These are phyloP conservation scores for Crypturellus undulatus DNA, from an alignment of 2,113 vertebrate genomes.

Conservation along the genomic window DNA sequence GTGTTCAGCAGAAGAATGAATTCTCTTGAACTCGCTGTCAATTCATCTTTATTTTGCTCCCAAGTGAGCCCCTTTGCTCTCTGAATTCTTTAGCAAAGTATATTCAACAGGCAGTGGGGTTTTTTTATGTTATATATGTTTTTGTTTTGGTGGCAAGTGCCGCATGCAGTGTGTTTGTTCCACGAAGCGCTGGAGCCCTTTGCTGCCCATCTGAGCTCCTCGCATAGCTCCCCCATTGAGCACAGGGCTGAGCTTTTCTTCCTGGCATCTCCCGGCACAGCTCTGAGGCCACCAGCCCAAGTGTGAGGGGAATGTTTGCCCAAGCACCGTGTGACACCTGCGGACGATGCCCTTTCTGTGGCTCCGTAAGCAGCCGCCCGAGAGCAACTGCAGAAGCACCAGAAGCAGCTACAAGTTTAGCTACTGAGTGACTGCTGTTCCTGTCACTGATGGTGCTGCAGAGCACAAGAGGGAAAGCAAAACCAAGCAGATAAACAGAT, in stretches of 20 bases:
- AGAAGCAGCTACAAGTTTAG: background rate
- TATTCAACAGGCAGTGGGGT: constrained; percentile 1
- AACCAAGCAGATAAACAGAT: background rate
- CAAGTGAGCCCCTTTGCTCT: constrained; percentile 48
- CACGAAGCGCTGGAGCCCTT: background rate
- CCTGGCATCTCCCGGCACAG: background rate
- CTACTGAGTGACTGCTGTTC: background rate
- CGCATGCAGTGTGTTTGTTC: background rate
- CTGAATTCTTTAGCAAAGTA: constrained; percentile 8
- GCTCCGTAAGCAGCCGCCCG: background rate
- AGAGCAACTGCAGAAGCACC: background rate
- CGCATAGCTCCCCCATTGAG: background rate
- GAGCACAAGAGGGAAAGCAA: constrained; percentile 16
- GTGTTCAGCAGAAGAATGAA: constrained; percentile 68
- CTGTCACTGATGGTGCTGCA: background rate
- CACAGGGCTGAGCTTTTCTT: background rate
- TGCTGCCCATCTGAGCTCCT: background rate
- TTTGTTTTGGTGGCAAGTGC: background rate
- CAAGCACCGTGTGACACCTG: too few relatives aligned
- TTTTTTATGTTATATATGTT: constrained; percentile 9
- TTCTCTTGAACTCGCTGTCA: constrained; percentile 66
- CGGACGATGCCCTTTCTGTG: background rate
- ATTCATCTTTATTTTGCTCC: constrained; percentile 77
- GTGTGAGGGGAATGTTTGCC: background rate
- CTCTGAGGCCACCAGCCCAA: background rate